Percentiles rank a stretch among this genome's conserved stretches.
Conservation (phyloP, 2,888 invertebrate genomes). For the Yponomeuta cagnagella region DNA sequence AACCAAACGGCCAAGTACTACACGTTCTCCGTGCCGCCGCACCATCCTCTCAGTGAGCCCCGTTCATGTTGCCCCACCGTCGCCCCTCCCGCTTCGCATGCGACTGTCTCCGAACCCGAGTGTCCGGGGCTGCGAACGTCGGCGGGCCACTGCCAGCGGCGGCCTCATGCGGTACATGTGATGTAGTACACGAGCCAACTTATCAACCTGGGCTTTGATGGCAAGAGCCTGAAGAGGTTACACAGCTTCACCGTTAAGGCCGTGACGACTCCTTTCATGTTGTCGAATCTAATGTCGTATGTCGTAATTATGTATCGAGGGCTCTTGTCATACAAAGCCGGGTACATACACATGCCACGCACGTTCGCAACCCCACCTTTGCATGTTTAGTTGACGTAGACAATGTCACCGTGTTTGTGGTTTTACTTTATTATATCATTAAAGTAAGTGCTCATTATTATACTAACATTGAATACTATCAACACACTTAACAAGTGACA, state of each 20-base stretch:
- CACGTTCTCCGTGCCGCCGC: slow-evolving; percentile 78
- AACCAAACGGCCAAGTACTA: slow-evolving; percentile 80
- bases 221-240: not conserved
- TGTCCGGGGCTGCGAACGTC: slow-evolving; percentile 68
- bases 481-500: not conserved
- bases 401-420: slow-evolving; percentile 62
- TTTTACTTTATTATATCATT: slow-evolving; percentile 35
- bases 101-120: slow-evolving; percentile 73
- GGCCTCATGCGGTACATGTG: slow-evolving; percentile 59
- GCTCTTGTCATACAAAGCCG: slow-evolving; percentile 47
- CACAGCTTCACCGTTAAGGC: slow-evolving; percentile 4
- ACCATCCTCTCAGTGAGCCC: slow-evolving; percentile 77
- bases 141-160: slow-evolving; percentile 53
- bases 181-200: slow-evolving; percentile 38
- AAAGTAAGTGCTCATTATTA: not conserved
- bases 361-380: slow-evolving; percentile 75
- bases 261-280: not conserved
- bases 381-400: slow-evolving; percentile 66
- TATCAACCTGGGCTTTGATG: not conserved
- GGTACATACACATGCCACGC: slow-evolving; percentile 54
- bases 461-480: slow-evolving; percentile 5
- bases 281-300: not conserved
- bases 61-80: slow-evolving; percentile 76
- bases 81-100: slow-evolving; percentile 76
- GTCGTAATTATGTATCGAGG: slow-evolving; percentile 16